Evolutionary conservation across 2,797 vertebrate genomes (phyloP).

Genomic region (Sebastes matsubarae): DNA sequence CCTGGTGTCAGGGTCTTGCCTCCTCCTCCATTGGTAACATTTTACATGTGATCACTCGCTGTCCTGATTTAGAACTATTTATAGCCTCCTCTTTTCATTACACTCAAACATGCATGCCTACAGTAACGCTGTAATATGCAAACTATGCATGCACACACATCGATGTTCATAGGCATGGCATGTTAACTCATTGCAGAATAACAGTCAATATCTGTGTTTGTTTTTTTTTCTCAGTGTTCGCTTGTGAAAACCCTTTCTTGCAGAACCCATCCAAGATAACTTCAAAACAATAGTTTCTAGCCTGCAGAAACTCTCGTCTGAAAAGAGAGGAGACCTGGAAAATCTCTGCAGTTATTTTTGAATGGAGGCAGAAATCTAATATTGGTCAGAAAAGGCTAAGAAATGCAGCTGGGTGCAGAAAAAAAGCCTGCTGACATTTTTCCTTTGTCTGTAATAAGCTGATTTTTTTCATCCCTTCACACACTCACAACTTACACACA

Average conservation of each 20-base stretch:
- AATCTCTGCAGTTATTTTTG: conserved; percentile 31
- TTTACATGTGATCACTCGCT: conserved; percentile 32
- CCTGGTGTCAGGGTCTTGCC: conserved; percentile 20
- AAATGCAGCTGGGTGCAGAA: conserved; percentile 33
- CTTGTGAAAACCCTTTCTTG: too few species aligned
- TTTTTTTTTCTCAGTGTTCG: background rate
- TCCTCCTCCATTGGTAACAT: conserved; percentile 23
- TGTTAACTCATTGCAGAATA: background rate
- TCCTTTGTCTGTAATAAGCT: conserved; percentile 52
- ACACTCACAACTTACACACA: background rate
- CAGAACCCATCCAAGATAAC: background rate
- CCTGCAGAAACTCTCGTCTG: conserved; percentile 24
- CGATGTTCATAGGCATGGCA: too few species aligned
- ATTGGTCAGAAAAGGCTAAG: conserved; percentile 40
- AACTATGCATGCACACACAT: background rate
- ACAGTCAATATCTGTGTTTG: background rate
- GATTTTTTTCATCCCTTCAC: conserved; percentile 16
- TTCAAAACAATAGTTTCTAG: conserved; percentile 38
- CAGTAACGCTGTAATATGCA: background rate
- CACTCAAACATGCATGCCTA: conserved; percentile 10
- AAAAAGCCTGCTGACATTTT: conserved; percentile 49
- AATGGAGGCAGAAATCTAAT: conserved; percentile 52
- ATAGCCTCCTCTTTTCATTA: background rate
- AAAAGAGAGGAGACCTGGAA: conserved; percentile 22
- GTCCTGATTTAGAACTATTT: conserved; percentile 53